phyloP scores from a whole-genome alignment of 2,797 vertebrate species.

The Fistularia tabacaria region DNA sequence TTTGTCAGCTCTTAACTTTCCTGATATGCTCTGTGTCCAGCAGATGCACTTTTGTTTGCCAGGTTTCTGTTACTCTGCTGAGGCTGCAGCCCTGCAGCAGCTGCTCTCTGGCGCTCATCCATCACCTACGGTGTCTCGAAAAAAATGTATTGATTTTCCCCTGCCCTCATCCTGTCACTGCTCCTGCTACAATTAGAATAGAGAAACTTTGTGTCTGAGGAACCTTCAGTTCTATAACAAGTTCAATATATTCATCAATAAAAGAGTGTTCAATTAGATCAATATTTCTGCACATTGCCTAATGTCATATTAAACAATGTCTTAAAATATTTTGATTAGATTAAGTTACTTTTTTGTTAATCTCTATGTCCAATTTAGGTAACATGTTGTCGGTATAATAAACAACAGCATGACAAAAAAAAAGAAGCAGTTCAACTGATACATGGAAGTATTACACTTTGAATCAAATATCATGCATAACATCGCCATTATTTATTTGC shows the following conservation, averaged over 20 bases:
- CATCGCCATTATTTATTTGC: too few species aligned
- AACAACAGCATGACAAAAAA: too few species aligned
- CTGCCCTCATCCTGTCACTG: constrained; percentile 27
- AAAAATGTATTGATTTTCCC: constrained; percentile 34
- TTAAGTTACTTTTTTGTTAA: not conserved
- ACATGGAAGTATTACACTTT: too few species aligned
- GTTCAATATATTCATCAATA: not conserved
- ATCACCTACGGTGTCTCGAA: constrained; percentile 23
- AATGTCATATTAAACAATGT: not conserved
- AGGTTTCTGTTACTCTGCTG: constrained; percentile 23
- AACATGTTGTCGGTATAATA: not conserved
- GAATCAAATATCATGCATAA: too few species aligned
- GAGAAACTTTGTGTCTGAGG: not conserved
- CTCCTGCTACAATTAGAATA: constrained; percentile 8
- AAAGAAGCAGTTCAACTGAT: too few species aligned
- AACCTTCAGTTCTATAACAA: not conserved
- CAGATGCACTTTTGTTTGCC: constrained; percentile 20
- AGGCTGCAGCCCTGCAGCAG: constrained; percentile 29
- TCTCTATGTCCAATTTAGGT: not conserved
- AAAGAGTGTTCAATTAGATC: not conserved
- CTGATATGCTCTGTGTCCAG: constrained; percentile 7
- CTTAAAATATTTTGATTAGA: not conserved
- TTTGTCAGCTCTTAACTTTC: constrained; percentile 22
- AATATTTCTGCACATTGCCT: not conserved
- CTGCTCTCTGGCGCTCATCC: constrained; percentile 24